Base-by-base conservation (phyloP, 2,888 invertebrate species). In the Onchidella celtica region DNA sequence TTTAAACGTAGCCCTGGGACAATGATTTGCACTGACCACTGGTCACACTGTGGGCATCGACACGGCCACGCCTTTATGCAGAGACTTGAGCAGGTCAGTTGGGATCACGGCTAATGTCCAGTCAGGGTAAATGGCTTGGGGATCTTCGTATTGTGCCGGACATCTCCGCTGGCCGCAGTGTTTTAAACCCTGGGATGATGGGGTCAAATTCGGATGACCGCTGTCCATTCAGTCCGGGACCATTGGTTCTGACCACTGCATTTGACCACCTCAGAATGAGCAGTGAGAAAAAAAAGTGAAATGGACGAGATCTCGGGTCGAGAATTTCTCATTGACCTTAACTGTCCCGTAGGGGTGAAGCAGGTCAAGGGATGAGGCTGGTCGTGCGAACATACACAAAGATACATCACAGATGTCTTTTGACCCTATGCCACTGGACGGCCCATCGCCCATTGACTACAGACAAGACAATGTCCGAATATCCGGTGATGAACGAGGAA, bases 361-460 rank as follows among this genome's bases (percentile, higher is more conserved):
- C 21, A n/a, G 34, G 57, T 73, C 73, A 32, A 14, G 34, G 57
- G 73, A 73, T 73, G 73, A 57, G 73, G 29, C 57, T n/a, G 14
- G 57, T 29, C 29, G 29, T 32, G 29, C 2, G 57, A 73, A 55
- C 73, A 47, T 73, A 21, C 57, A 55, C 73, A 55, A 73, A 73
- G 73, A 55, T 57, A 73, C 57, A 57, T 73, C 73, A 57, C 73
- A 73, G 73, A 73, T 73, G 73, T 57, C 73, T 55, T 57, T 27
- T 73, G 73, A 73, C 73, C 73, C 34, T 29, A 29, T 14, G 29
- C 63, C 63, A 63, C 63, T 63, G 9, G 2, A 24, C 63, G n/a
- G 17, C 29, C 63, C 29, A 63, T 63, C 29, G 27, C 47, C 17
- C 47, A 47, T 47, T 47, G 47, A 47, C 47, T 47, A 17, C 9